Conservation (phyloP, 2,113 vertebrate genomes). For the Opisthocomus hoazin region DNA sequence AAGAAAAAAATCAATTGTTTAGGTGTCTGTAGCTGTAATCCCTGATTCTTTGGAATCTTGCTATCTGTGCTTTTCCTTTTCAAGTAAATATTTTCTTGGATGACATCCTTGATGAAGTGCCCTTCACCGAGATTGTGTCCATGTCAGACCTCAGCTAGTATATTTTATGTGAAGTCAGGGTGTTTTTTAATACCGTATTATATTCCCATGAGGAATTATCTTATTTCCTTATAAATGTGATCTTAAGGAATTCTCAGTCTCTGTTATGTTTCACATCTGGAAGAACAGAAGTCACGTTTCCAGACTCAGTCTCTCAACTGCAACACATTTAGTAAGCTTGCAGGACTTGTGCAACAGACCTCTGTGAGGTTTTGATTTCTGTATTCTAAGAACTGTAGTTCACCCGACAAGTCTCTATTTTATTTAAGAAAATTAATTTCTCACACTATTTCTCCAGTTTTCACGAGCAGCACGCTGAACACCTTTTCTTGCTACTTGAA, state of each 20-base stretch:
- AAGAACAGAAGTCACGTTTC: neutral
- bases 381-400: neutral
- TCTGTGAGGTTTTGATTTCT: neutral
- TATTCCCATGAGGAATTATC: neutral
- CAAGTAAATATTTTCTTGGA: neutral
- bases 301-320: neutral
- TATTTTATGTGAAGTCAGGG: neutral
- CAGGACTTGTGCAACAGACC: rapidly evolving
- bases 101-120: neutral
- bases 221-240: neutral
- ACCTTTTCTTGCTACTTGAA: constrained; percentile 31
- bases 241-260: neutral
- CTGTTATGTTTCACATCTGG: neutral
- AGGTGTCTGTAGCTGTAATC: neutral
- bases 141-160: neutral
- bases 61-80: neutral
- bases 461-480: neutral
- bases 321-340: neutral
- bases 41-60: neutral
- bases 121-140: neutral
- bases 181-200: neutral
- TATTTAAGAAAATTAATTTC: neutral
- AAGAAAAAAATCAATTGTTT: neutral
- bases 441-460: neutral
- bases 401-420: neutral